Conservation (phyloP, 2,888 invertebrate species). For the Syritta pipiens region DNA sequence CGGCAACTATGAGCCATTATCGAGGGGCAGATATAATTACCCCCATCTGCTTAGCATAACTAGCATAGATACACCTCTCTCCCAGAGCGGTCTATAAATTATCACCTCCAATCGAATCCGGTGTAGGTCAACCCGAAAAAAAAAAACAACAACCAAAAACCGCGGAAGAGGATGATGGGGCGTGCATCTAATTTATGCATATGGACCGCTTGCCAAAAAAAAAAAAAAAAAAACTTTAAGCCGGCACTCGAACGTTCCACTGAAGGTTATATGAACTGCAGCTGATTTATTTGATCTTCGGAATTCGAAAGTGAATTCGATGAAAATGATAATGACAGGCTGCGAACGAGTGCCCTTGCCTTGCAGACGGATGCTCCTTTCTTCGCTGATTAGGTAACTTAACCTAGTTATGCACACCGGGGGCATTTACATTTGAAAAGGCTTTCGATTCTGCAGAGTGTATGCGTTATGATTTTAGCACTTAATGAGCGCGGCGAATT, state of each 20-base stretch:
- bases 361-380: constrained; percentile 12
- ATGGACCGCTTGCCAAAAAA: no score
- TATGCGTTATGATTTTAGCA: background rate
- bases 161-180: background rate
- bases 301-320: constrained; percentile 17
- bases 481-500: constrained; percentile 1
- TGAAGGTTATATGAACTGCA: constrained; percentile 4
- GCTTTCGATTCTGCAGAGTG: background rate
- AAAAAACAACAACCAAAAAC: no score
- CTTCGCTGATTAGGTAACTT: constrained; percentile 6
- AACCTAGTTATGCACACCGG: constrained; percentile 4
- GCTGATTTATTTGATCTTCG: constrained; percentile 6
- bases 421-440: constrained; percentile 5
- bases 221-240: no score
- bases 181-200: constrained; percentile 1
- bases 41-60: constrained; percentile 36
- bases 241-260: no score
- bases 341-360: background rate
- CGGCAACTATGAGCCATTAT: constrained; percentile 2
- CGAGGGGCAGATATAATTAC: background rate
- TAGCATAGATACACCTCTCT: constrained; percentile 7
- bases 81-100: no score
- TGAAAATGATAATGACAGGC: background rate
- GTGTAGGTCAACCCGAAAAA: no score
- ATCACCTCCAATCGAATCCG: no score